These are phyloP conservation scores for Atta colombica DNA, from an alignment of 1,140 invertebrate species.

Conservation along the genomic window DNA sequence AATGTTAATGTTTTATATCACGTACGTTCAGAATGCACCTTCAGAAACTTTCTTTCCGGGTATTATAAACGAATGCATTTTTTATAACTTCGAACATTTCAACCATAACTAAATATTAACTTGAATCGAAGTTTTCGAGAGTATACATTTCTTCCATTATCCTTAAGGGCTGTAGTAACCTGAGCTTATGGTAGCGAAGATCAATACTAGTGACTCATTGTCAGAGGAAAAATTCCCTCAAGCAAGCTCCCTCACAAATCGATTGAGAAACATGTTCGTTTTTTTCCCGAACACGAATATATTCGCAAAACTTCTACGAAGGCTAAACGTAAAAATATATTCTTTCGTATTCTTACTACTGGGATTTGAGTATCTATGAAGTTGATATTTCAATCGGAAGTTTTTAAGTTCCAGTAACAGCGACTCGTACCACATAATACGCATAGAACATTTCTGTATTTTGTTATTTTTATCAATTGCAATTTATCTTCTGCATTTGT, in stretches of 20 bases:
- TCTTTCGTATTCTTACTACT: not conserved
- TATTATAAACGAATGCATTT: conserved; percentile 17
- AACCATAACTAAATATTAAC: conserved; percentile 25
- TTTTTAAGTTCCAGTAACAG: not conserved
- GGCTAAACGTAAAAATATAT: conserved; percentile 6
- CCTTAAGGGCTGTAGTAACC: conserved; percentile 32
- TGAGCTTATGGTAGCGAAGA: conserved; percentile 48
- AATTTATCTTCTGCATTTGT: not conserved
- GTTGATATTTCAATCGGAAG: not conserved
- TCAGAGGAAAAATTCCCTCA: conserved; percentile 45
- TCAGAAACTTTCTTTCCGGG: not conserved
- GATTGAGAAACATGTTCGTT: conserved; percentile 37
- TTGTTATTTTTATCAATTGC: conserved; percentile 11
- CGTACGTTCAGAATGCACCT: not conserved
- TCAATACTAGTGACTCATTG: conserved; percentile 47
- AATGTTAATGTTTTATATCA: not conserved
- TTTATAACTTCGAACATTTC: conserved; percentile 2
- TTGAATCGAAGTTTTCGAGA: conserved; percentile 32
- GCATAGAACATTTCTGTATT: not conserved
- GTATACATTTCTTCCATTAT: conserved; percentile 44
- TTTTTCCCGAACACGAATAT: conserved; percentile 24
- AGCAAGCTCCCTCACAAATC: conserved; percentile 35
- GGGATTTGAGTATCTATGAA: not conserved
- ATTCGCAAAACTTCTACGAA: not conserved
- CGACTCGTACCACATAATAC: not conserved